Evolutionary conservation across 2,797 vertebrate genomes (phyloP).

Genomic region (Acropternis orthonyx): DNA sequence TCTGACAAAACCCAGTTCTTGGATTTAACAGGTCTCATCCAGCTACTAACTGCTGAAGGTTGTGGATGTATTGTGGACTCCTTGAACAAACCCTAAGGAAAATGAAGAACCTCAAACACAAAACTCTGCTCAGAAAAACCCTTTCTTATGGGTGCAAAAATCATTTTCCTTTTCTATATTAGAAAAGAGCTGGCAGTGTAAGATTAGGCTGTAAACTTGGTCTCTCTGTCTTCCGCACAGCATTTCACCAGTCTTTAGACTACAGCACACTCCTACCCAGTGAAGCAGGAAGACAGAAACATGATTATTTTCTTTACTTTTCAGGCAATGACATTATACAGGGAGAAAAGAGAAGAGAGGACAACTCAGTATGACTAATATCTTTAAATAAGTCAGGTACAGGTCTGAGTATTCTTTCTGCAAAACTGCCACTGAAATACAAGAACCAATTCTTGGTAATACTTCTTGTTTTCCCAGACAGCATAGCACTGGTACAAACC

Average conservation of each 20-base stretch:
- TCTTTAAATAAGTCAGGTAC: neutral
- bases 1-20: accelerated
- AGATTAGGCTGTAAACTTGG: neutral
- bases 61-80: neutral
- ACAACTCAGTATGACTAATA: neutral
- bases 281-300: neutral
- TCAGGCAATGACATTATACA: neutral
- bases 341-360: neutral
- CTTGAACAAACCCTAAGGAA: neutral
- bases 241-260: neutral
- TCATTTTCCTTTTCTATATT: neutral
- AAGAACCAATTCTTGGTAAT: neutral
- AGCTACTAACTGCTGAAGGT: neutral
- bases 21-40: neutral
- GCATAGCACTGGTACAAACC: neutral
- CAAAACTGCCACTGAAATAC: neutral
- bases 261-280: neutral
- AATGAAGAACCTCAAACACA: constrained; percentile 17
- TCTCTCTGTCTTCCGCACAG: neutral
- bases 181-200: neutral
- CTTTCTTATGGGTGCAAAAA: neutral
- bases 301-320: neutral
- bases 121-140: neutral
- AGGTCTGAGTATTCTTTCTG: neutral
- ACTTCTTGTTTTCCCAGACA: neutral